Conservation (phyloP, 2,888 invertebrate species). For the Vesta saturnalis region DNA sequence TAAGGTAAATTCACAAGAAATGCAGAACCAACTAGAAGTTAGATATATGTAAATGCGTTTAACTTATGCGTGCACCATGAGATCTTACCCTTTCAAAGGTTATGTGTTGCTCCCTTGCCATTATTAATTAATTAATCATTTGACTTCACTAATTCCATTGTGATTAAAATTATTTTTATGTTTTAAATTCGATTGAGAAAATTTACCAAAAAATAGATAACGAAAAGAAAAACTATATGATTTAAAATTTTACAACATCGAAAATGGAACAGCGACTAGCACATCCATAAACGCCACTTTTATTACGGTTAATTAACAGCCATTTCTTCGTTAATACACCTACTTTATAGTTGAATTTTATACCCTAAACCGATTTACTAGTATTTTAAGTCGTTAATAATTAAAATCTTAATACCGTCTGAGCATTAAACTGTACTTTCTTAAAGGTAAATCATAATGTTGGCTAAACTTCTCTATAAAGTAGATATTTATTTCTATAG, state of each 20-base stretch:
- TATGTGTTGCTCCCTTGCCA: no score
- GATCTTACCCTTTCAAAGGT: no score
- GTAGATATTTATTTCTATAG: no score
- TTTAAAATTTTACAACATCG: background rate
- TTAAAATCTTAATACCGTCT: background rate
- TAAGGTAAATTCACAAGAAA: no score
- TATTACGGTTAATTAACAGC: background rate
- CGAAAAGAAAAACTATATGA: background rate
- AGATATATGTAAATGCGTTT: no score
- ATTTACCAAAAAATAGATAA: background rate
- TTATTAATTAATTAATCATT: no score
- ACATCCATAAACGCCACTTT: background rate
- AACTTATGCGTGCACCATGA: no score
- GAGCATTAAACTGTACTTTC: background rate
- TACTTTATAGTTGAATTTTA: conserved; percentile 1
- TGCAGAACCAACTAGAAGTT: no score
- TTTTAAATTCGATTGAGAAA: no score
- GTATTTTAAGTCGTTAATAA: background rate
- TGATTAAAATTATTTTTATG: no score
- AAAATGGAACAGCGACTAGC: background rate
- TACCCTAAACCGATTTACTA: background rate
- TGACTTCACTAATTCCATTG: no score
- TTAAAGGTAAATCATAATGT: background rate
- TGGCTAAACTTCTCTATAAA: background rate
- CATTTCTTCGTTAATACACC: background rate